Percentiles rank a stretch among this genome's conserved stretches.
These are phyloP conservation scores for Ceyx melanurus DNA, from an alignment of 2,113 vertebrate genomes.

Conservation along the genomic window DNA sequence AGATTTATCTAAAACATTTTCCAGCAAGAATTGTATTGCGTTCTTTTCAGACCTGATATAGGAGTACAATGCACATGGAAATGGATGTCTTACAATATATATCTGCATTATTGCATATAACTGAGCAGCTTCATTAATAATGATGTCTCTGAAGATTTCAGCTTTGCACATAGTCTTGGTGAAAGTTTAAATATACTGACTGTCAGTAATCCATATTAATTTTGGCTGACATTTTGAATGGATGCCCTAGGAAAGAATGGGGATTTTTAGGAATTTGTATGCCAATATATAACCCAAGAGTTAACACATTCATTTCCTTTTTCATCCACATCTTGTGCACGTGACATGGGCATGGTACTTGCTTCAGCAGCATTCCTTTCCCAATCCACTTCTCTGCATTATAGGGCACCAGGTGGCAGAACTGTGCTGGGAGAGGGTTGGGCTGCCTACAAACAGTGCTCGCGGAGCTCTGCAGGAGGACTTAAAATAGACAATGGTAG, in stretches of 20 bases:
- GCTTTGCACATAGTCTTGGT: neutral
- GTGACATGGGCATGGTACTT: accelerated
- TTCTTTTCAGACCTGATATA: conserved; percentile 17
- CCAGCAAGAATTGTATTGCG: conserved; percentile 2
- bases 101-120: conserved; percentile 1
- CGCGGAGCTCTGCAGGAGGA: neutral
- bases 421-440: neutral
- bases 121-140: conserved; percentile 9
- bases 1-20: conserved; percentile 23
- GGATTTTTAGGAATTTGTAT: neutral
- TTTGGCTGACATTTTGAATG: neutral
- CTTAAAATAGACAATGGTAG: neutral
- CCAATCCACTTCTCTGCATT: accelerated
- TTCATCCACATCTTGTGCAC: neutral
- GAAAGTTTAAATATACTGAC: neutral
- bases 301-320: neutral
- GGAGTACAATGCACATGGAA: conserved; percentile 12
- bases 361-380: neutral
- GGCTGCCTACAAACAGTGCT: neutral
- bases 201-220: neutral
- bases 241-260: neutral
- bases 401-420: neutral
- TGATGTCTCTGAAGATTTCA: neutral
- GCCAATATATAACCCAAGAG: neutral
- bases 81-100: neutral